Evolutionary conservation across 2,888 invertebrate species (phyloP).

Genomic region (Leptopilina myrica): DNA sequence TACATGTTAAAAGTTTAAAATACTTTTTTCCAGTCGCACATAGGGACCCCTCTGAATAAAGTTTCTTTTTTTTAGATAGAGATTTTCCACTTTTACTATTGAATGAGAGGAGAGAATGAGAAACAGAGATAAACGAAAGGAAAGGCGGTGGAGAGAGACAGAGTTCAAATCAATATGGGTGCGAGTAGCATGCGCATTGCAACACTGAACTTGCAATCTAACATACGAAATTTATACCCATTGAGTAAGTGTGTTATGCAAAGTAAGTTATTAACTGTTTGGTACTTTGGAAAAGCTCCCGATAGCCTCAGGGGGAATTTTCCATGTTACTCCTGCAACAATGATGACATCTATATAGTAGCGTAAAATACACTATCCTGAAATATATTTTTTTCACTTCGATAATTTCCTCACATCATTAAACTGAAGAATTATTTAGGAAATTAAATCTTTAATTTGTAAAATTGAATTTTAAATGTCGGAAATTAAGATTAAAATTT

Average conservation of each 20-base stretch:
- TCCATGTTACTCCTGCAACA: not conserved
- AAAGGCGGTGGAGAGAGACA: conserved; percentile 51
- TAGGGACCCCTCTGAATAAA: not conserved
- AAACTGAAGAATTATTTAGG: too few relatives aligned
- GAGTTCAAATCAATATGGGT: conserved; percentile 70
- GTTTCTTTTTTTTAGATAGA: not conserved
- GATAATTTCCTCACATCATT: too few relatives aligned
- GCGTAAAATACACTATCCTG: too few relatives aligned
- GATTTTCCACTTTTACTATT: conserved; percentile 14
- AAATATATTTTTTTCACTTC: too few relatives aligned
- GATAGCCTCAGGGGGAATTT: not conserved
- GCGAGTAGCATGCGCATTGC: conserved; percentile 71
- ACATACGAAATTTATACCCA: conserved; percentile 64
- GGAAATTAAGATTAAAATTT: too few relatives aligned
- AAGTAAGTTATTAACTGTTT: conserved; percentile 3
- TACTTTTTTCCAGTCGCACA: not conserved
- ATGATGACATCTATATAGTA: not conserved
- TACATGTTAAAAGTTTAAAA: not conserved
- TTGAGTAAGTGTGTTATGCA: conserved; percentile 15
- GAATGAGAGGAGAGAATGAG: conserved; percentile 32
- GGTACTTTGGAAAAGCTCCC: conserved; percentile 1
- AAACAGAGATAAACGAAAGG: conserved; percentile 43
- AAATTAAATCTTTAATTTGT: too few relatives aligned
- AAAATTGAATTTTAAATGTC: too few relatives aligned
- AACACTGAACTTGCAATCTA: conserved; percentile 62